Base-by-base conservation (phyloP, 1,140 invertebrate species). In the Bombus pyrosoma region DNA sequence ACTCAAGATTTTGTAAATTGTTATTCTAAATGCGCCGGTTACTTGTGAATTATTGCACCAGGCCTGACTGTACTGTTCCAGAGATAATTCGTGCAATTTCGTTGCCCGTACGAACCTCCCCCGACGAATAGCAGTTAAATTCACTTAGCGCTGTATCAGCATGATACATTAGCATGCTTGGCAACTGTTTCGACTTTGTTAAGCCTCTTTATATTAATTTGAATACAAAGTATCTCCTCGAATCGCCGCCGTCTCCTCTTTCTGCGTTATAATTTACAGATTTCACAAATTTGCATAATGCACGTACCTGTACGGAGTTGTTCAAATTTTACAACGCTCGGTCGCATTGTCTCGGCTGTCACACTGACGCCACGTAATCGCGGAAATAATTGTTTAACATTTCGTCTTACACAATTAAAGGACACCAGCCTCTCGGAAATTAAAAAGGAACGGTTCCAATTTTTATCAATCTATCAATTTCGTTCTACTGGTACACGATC, bases 51-150 rank as follows among this genome's bases (percentile, higher is more conserved):
- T 85, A 81, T 85, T 66, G 28, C 78, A 59, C 34, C 77, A 34
- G 25, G 25, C 5, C 62, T 64, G n/a, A 32, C 53, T 41, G 18
- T 41, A 39, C 25, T 41, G 43, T 34, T 15, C 3, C 41, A 32
- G 43, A 78, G 83, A 85, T 85, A 85, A 85, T 85, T 81, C 83
- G 83, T 57, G 34, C 83, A 74, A 81, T 81, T 81, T 85, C 69
- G 43, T 66, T 81, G 64, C 41, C 71, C 57, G 77, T 62, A 37
- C 68, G 57, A 53, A 47, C 41, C 53, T 64, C n/a, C 4, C 10
- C 39, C 57, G 18, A 41, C 78, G 83, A 66, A 74, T 68, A 73
- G 69, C 83, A 47, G 75, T 84, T 84, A 72, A 84, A 84, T 84
- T 84, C 83, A 80, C 83, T 84, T 80, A 84, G 66, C 83, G 68